phyloP scores from a whole-genome alignment of 2,797 vertebrate species.

The Rhinogobio ventralis region DNA sequence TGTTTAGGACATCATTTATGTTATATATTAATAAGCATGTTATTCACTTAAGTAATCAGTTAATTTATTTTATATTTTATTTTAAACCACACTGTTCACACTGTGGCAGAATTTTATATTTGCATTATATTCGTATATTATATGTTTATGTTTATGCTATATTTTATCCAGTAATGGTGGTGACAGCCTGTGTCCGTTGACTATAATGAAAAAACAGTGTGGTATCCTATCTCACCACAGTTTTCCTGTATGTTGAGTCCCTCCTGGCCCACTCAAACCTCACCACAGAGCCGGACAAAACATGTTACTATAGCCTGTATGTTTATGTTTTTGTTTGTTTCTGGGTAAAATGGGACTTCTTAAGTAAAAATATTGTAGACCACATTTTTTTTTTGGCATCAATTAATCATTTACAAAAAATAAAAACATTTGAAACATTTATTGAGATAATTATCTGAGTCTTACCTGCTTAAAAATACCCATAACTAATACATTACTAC shows the following conservation, averaged over 20 bases:
- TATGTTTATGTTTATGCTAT: neutral
- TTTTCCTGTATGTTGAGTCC: conserved; percentile 60
- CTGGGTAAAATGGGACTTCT: neutral
- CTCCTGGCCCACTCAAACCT: conserved; percentile 61
- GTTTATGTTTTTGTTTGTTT: neutral
- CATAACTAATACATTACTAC: neutral
- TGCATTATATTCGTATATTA: neutral
- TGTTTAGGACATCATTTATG: neutral
- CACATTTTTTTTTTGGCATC: neutral
- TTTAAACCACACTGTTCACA: neutral
- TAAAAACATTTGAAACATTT: conserved; percentile 55
- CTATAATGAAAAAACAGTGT: conserved; percentile 29
- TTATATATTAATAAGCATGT: neutral
- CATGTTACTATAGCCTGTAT: neutral
- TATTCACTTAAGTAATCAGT: neutral
- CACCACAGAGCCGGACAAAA: neutral
- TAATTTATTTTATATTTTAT: neutral
- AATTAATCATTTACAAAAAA: conserved; percentile 58
- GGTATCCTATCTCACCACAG: conserved; percentile 69
- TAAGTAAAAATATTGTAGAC: neutral
- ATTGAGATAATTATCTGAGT: neutral
- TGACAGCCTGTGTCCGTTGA: neutral
- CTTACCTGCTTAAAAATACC: neutral
- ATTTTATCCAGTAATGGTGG: neutral
- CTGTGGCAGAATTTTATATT: neutral